A percentile compares a stretch with the other conserved stretches of the same genome.
phyloP scores from a whole-genome alignment of 37 sponge, comb jelly and placozoan genomes.

The Mnemiopsis leidyi region DNA sequence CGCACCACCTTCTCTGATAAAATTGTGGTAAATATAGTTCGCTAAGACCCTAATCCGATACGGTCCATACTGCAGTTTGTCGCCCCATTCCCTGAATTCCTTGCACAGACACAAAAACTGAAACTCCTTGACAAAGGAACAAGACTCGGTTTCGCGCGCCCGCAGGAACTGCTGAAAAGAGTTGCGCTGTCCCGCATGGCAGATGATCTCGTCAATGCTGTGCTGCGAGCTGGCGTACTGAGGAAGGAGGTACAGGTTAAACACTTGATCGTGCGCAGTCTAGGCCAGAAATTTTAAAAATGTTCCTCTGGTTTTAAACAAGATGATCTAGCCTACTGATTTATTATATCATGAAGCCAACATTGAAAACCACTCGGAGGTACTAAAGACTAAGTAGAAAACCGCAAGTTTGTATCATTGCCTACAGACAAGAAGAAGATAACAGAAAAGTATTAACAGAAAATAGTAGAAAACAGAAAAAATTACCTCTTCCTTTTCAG shows the following conservation, averaged over 20 bases:
- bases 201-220: conserved; percentile 27
- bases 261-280: neutral
- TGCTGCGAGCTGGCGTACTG: conserved; percentile 29
- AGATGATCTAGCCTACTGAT: neutral
- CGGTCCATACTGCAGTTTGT: neutral
- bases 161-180: conserved; percentile 1
- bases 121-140: conserved; percentile 35
- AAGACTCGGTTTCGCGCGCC: neutral
- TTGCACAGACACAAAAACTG: conserved; percentile 47
- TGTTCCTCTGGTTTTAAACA: neutral
- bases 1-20: conserved; percentile 4
- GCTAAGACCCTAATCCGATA: neutral
- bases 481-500: neutral
- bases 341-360: neutral
- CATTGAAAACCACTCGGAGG: neutral
- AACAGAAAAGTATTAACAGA: too few relatives aligned
- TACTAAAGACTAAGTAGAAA: neutral
- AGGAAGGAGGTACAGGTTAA: neutral
- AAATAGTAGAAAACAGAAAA: too few relatives aligned
- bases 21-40: conserved; percentile 31
- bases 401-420: too few relatives aligned
- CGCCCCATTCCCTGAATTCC: conserved; percentile 22
- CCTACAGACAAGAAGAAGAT: too few relatives aligned
- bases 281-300: neutral
- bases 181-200: neutral